A percentile compares a stretch with the other conserved stretches of the same genome.
Evolutionary conservation across 1,140 invertebrate genomes (phyloP).

Genomic region (Drosophila oshimai): DNA sequence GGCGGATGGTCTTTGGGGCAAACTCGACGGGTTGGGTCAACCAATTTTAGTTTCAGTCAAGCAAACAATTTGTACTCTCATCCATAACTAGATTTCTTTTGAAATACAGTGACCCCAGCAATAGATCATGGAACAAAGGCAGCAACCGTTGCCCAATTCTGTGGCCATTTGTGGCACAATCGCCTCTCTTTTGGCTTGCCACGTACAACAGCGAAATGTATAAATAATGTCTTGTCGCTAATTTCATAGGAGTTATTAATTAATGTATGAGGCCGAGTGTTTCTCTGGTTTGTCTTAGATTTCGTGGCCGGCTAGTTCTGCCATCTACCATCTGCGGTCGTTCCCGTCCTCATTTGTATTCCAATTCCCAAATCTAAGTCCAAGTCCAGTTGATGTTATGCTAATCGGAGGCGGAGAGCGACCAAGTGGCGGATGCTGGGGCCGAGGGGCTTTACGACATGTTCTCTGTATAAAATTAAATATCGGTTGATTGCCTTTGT

Average conservation of each 20-base stretch:
- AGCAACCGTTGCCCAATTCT: constrained; percentile 19
- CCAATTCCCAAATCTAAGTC: neutral
- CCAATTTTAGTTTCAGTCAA: neutral
- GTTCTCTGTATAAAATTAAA: constrained; percentile 78
- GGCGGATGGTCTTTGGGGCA: neutral
- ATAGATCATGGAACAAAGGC: constrained; percentile 38
- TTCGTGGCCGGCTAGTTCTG: constrained; percentile 7
- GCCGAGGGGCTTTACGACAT: constrained; percentile 51
- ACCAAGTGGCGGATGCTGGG: constrained; percentile 29
- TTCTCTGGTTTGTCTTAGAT: constrained; percentile 2
- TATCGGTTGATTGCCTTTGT: constrained; percentile 69
- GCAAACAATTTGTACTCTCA: neutral
- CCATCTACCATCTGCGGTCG: constrained; percentile 43
- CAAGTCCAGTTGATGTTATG: constrained; percentile 75
- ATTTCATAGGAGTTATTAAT: constrained; percentile 73
- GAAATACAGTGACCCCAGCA: neutral
- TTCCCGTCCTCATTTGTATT: constrained; percentile 60
- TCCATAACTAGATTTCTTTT: constrained; percentile 6
- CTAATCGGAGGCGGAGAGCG: constrained; percentile 48
- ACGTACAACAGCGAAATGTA: constrained; percentile 23
- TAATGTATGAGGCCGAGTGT: constrained; percentile 50
- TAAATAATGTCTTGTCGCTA: constrained; percentile 69
- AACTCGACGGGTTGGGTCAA: neutral
- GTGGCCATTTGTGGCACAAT: constrained; percentile 24
- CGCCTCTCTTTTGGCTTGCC: neutral